Conservation (phyloP, 2,113 vertebrate species). For the Scytalopus superciliaris region DNA sequence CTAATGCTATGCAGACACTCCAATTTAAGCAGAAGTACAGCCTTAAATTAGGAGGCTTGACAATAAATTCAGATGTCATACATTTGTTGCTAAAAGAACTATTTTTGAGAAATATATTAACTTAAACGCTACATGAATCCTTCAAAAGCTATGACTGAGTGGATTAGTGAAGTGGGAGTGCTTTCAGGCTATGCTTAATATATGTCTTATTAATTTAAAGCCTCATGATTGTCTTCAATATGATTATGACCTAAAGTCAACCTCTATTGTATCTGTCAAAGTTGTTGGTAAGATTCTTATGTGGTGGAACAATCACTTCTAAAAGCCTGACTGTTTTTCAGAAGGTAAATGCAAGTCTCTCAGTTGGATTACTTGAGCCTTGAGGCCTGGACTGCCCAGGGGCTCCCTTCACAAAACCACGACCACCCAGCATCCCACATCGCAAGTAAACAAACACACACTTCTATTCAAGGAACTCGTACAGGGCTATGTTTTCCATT, state of each 20-base stretch:
- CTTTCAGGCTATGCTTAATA: constrained; percentile 25
- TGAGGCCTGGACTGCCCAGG: neutral
- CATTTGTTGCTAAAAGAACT: neutral
- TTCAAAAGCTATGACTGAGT: constrained; percentile 5
- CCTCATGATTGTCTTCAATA: neutral
- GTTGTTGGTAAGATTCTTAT: neutral
- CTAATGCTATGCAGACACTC: neutral
- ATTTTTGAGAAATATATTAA: neutral
- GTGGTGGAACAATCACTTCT: neutral
- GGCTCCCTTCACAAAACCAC: neutral
- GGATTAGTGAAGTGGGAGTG: constrained; percentile 20
- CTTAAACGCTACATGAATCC: neutral
- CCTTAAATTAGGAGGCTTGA: neutral
- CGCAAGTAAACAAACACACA: neutral
- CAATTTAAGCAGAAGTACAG: neutral
- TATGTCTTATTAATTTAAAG: constrained; percentile 42
- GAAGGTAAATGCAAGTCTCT: neutral
- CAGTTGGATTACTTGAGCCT: neutral
- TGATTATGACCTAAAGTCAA: constrained; percentile 34
- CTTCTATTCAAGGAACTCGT: neutral
- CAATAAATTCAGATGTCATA: neutral
- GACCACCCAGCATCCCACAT: neutral
- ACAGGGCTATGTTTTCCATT: neutral
- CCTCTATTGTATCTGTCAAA: neutral
- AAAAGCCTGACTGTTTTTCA: neutral